A percentile compares a stretch with the other conserved stretches of the same genome.
Conservation (phyloP, 2,113 vertebrate species). For the Tympanuchus pallidicinctus region DNA sequence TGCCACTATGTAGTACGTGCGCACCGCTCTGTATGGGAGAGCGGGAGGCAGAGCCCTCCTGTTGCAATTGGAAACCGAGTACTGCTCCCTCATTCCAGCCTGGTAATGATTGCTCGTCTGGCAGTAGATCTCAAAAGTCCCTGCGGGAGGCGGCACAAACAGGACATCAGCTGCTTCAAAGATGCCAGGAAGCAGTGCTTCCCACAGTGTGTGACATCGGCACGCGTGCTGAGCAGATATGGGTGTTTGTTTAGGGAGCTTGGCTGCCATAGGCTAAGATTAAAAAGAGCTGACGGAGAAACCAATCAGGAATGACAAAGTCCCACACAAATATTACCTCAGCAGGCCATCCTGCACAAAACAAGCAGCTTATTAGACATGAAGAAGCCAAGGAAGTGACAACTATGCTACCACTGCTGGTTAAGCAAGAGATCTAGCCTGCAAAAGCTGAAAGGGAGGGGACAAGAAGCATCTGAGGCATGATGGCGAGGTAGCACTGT, state of each 20-base stretch:
- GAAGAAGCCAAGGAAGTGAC: background rate
- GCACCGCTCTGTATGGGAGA: slow-evolving; percentile 8
- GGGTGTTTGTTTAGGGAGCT: background rate
- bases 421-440: background rate
- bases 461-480: background rate
- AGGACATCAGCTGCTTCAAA: background rate
- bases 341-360: background rate
- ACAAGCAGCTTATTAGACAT: background rate
- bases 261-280: background rate
- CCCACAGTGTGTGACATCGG: background rate
- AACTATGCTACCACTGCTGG: background rate
- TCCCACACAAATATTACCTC: background rate
- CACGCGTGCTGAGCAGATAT: background rate
- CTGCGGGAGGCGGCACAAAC: slow-evolving; percentile 53
- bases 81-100: slow-evolving; percentile 77
- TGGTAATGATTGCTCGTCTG: slow-evolving; percentile 76
- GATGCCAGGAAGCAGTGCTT: background rate
- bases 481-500: rapidly evolving
- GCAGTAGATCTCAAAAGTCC: slow-evolving; percentile 80
- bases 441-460: background rate
- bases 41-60: background rate
- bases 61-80: slow-evolving; percentile 71
- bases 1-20: slow-evolving; percentile 71
- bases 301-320: background rate
- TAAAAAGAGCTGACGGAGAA: background rate